phyloP scores from a whole-genome alignment of 2,888 invertebrate genomes.

The Hanleya hanleyi region DNA sequence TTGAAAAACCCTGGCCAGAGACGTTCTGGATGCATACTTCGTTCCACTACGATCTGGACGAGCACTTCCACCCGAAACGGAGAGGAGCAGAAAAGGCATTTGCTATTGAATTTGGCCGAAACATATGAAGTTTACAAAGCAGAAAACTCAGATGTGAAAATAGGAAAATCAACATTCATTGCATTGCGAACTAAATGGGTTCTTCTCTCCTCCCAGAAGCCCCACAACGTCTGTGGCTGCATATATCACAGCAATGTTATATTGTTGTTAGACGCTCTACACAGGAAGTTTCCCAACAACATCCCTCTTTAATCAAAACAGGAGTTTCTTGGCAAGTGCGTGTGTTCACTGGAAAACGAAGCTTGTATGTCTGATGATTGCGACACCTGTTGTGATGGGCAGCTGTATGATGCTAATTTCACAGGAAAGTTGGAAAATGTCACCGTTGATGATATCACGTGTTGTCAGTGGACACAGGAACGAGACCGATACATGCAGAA shows the following conservation, averaged over 20 bases:
- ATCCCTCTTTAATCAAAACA: constrained; percentile 15
- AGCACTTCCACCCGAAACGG: no score
- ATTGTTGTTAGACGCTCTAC: constrained; percentile 17
- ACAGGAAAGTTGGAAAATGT: background rate
- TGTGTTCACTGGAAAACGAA: constrained; percentile 12
- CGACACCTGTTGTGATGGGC: constrained; percentile 4
- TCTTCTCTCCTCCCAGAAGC: background rate
- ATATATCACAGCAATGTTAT: constrained; percentile 21
- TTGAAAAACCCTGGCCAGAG: background rate
- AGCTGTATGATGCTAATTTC: constrained; percentile 6
- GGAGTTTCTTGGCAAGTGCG: constrained; percentile 4
- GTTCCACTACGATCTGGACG: background rate
- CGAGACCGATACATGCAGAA: constrained; percentile 5
- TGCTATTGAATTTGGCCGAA: constrained; percentile 17
- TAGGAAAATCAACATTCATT: constrained; percentile 21
- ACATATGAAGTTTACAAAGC: background rate
- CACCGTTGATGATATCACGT: background rate
- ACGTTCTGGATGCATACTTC: background rate
- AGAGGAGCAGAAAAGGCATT: constrained; percentile 13
- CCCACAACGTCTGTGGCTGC: constrained; percentile 23
- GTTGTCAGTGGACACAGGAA: constrained; percentile 15
- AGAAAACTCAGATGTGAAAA: background rate
- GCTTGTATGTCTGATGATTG: constrained; percentile 21
- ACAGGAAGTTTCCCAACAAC: constrained; percentile 7
- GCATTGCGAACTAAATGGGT: constrained; percentile 22